A percentile compares a stretch with the other conserved stretches of the same genome.
These are phyloP conservation scores for Hyperoodon ampullatus DNA, from an alignment of 2,113 vertebrate species.

Conservation along the genomic window DNA sequence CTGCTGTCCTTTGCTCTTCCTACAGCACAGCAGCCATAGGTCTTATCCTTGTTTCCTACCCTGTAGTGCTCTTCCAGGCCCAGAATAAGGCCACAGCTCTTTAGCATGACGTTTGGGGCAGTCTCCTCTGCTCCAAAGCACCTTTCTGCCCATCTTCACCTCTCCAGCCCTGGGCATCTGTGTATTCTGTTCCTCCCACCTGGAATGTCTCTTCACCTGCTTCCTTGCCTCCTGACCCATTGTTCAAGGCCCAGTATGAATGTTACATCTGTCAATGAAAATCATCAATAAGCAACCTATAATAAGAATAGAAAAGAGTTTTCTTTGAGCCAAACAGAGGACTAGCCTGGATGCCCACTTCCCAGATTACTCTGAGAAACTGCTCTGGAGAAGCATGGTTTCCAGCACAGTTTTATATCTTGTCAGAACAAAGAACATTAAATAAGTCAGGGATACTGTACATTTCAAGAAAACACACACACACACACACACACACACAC, in stretches of 20 bases:
- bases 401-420: not conserved
- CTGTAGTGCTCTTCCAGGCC: not conserved
- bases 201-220: not conserved
- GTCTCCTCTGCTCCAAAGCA: not conserved
- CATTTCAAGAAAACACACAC: not conserved
- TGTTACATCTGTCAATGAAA: not conserved
- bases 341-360: not conserved
- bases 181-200: not conserved
- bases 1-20: not conserved
- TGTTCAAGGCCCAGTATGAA: not conserved
- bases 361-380: not conserved
- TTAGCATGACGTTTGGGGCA: not conserved
- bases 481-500: not conserved
- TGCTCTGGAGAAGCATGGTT: not conserved
- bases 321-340: not conserved
- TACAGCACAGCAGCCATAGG: not conserved
- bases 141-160: not conserved
- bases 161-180: not conserved
- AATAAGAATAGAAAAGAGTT: not conserved
- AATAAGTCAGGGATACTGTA: not conserved
- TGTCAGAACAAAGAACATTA: not conserved
- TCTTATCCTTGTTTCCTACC: not conserved
- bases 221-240: not conserved
- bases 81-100: not conserved
- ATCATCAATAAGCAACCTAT: not conserved